These are phyloP conservation scores for Erpobdella octoculata DNA, from an alignment of 2,888 invertebrate species.

Conservation along the genomic window DNA sequence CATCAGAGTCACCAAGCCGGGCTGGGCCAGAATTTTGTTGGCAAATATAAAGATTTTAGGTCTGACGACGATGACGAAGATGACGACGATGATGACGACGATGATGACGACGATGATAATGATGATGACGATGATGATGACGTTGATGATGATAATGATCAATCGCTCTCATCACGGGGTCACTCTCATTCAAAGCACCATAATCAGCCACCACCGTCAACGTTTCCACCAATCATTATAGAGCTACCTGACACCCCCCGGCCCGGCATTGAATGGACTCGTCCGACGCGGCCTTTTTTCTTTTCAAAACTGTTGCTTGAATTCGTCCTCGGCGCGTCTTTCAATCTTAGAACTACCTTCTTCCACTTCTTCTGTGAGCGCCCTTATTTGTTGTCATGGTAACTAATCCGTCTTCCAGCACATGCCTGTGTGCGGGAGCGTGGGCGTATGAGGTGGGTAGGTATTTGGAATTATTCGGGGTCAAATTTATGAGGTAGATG, in stretches of 20 bases:
- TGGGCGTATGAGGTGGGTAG: neutral
- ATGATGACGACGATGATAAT: neutral
- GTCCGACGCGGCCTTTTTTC: too few relatives aligned
- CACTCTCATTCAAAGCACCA: neutral
- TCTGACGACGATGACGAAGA: neutral
- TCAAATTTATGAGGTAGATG: neutral
- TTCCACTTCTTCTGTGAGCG: neutral
- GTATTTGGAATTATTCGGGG: too few relatives aligned
- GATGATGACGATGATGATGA: neutral
- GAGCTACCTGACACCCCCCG: too few relatives aligned
- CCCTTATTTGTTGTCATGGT: conserved; percentile 8
- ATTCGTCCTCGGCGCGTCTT: too few relatives aligned
- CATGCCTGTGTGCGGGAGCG: neutral
- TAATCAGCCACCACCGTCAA: neutral
- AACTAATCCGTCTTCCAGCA: conserved; percentile 5
- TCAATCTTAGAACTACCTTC: too few relatives aligned
- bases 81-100: neutral
- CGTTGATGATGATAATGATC: neutral
- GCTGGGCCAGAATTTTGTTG: too few relatives aligned
- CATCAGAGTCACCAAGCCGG: too few relatives aligned
- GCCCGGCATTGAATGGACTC: too few relatives aligned
- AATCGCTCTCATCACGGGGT: neutral
- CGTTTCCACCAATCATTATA: neutral
- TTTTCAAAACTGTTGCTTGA: too few relatives aligned
- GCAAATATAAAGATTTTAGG: too few relatives aligned